These are phyloP conservation scores for Cephus runcator DNA, from an alignment of 2,888 invertebrate species.

Conservation along the genomic window DNA sequence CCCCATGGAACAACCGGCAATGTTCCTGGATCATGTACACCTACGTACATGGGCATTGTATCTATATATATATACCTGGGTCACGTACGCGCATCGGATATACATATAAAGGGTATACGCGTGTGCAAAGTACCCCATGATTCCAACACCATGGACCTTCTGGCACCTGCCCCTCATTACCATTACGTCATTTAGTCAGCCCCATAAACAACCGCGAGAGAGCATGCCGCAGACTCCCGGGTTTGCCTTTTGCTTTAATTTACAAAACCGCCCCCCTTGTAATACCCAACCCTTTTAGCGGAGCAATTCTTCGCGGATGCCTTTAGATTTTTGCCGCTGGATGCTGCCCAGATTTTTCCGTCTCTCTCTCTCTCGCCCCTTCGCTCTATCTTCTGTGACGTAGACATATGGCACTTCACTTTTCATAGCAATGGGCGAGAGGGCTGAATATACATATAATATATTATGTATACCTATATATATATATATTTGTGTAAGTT, in stretches of 20 bases:
- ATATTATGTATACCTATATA: neutral
- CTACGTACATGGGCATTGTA: conserved; percentile 11
- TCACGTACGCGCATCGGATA: neutral
- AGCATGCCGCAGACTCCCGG: neutral
- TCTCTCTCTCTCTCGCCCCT: conserved; percentile 8
- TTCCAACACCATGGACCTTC: conserved; percentile 27
- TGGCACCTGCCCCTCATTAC: conserved; percentile 44
- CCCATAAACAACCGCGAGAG: conserved; percentile 1
- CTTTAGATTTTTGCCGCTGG: neutral
- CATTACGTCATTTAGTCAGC: conserved; percentile 35
- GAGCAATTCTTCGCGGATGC: neutral
- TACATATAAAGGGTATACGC: neutral
- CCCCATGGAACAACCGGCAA: conserved; percentile 47
- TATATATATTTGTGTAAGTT: neutral
- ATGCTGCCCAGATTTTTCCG: too few relatives aligned
- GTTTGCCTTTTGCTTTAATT: neutral
- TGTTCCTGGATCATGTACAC: conserved; percentile 35
- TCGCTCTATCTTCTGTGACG: conserved; percentile 38
- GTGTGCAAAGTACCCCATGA: neutral
- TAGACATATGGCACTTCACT: conserved; percentile 54
- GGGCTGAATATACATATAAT: neutral
- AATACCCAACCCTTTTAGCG: neutral
- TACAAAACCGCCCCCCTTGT: neutral
- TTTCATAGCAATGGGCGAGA: conserved; percentile 40
- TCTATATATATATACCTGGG: neutral